phyloP scores from a whole-genome alignment of 2,797 vertebrate genomes.

The Eulemur albifrons region DNA sequence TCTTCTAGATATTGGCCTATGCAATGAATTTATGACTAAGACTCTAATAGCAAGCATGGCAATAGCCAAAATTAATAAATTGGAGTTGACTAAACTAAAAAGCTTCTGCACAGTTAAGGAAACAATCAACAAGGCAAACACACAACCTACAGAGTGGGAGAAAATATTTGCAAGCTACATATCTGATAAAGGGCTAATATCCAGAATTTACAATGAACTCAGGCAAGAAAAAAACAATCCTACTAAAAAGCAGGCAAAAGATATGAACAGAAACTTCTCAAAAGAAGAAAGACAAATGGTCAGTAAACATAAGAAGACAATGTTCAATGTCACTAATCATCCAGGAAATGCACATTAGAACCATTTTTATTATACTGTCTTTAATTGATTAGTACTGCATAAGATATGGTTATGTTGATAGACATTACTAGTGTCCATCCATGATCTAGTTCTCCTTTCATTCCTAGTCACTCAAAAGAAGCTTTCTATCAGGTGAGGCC shows the following conservation, averaged over 20 bases:
- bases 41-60: background rate
- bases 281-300: background rate
- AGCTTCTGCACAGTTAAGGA: background rate
- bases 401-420: background rate
- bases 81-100: background rate
- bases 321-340: background rate
- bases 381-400: fast-evolving
- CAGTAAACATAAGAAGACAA: background rate
- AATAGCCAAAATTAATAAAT: background rate
- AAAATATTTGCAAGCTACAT: background rate
- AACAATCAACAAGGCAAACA: background rate
- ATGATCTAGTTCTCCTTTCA: background rate
- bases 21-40: background rate
- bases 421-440: fast-evolving
- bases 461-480: background rate
- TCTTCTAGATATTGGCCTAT: background rate
- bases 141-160: background rate
- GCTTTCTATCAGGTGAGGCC: background rate
- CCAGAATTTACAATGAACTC: background rate
- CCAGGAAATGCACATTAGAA: background rate
- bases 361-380: background rate
- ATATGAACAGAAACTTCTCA: background rate
- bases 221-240: background rate
- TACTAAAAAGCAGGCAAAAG: background rate
- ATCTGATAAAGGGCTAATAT: background rate